These are phyloP conservation scores for Eurytoma californica DNA, from an alignment of 2,888 invertebrate species.

Conservation along the genomic window DNA sequence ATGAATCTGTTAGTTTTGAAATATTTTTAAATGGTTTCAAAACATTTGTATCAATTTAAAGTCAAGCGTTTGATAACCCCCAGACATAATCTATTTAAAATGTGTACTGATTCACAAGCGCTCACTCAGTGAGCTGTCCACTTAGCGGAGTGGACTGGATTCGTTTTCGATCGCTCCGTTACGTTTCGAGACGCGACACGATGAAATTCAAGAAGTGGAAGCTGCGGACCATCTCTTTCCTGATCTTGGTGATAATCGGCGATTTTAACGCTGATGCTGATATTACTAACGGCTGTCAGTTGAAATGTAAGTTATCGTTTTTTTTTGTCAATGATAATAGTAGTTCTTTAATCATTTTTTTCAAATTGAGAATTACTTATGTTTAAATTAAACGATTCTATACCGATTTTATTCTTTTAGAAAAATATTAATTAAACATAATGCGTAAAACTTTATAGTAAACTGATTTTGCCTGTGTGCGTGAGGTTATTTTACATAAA, in stretches of 20 bases:
- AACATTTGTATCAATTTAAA: slow-evolving; percentile 55
- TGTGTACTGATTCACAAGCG: slow-evolving; percentile 53
- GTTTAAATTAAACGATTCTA: not conserved
- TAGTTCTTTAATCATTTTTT: not conserved
- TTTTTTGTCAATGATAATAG: not conserved
- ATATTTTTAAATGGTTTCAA: slow-evolving; percentile 53
- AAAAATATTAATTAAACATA: no score
- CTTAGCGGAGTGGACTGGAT: slow-evolving; percentile 46
- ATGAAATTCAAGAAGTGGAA: slow-evolving; percentile 45
- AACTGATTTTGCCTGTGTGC: no score
- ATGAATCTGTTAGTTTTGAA: slow-evolving; percentile 33
- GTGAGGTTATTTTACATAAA: no score
- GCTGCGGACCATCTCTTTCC: not conserved
- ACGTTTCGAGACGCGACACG: slow-evolving; percentile 13
- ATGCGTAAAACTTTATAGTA: no score
- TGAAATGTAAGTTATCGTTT: slow-evolving; percentile 42
- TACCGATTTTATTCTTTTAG: no score
- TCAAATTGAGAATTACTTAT: not conserved
- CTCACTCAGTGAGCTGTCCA: slow-evolving; percentile 46
- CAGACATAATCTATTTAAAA: slow-evolving; percentile 56
- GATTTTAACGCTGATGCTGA: not conserved
- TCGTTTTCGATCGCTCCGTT: slow-evolving; percentile 18
- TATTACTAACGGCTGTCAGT: slow-evolving; percentile 32
- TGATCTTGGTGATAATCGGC: slow-evolving; percentile 21
- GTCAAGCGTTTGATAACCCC: slow-evolving; percentile 52